A percentile compares a stretch with the other conserved stretches of the same genome.
phyloP scores from a whole-genome alignment of 2,888 invertebrate species.

The Incurvaria masculella region DNA sequence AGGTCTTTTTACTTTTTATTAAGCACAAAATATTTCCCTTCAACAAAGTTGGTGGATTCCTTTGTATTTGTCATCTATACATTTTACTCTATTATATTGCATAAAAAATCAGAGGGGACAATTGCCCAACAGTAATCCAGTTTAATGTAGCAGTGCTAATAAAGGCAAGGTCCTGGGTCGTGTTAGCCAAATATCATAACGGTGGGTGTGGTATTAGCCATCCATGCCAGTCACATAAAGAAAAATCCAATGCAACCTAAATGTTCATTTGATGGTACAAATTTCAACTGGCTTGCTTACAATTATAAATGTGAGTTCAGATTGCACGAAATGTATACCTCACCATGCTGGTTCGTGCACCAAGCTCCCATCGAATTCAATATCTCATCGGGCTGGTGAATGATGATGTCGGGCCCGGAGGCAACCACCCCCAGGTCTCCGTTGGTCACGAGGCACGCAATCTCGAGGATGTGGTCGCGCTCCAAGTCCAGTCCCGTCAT shows the following conservation, averaged over 20 bases:
- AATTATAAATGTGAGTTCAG: not conserved
- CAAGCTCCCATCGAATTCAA: conserved; percentile 80
- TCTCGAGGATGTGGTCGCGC: conserved; percentile 79
- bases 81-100: too few species aligned
- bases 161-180: too few species aligned
- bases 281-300: not conserved
- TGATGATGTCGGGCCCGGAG: conserved; percentile 70
- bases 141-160: too few species aligned
- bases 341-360: conserved; percentile 76
- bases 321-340: conserved; percentile 48
- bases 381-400: conserved; percentile 71
- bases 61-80: too few species aligned
- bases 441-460: conserved; percentile 88
- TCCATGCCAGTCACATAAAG: too few species aligned
- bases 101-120: too few species aligned
- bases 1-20: too few species aligned
- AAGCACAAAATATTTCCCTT: too few species aligned
- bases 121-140: too few species aligned
- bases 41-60: too few species aligned
- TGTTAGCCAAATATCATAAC: too few species aligned
- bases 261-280: not conserved
- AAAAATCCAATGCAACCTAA: not conserved
- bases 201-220: too few species aligned
- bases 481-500: conserved; percentile 87
- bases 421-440: conserved; percentile 70